Evolutionary conservation across 2,797 vertebrate genomes (phyloP), one percentile per base, ranked within the genome.

Genomic region (Cryptoblepharus egeriae): DNA sequence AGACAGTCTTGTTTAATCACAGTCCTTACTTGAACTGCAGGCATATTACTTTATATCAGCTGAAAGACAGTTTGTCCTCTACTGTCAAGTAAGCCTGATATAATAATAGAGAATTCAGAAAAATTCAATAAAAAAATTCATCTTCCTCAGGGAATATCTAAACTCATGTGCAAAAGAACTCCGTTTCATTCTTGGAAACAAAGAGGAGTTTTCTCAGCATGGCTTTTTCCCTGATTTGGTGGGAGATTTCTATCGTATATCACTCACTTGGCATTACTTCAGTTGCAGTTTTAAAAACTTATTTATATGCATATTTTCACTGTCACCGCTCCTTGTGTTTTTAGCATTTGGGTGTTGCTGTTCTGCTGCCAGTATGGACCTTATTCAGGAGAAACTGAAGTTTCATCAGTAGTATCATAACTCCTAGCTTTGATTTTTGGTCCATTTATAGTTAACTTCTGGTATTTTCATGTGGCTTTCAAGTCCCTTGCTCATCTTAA

Each of bases 11-110:
- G 75, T 85, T 94, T 78, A 84, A 85, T 90, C 87, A 91, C 77
- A 32, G 8, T 22, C 45, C 82, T 93, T 89, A 90, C 83, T 82
- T 85, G 85, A 90, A 88, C 88, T 84, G 81, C 84, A 93, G 78
- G 60, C 87, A 82, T 26, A 3, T 91, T 93, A 58, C 1, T 79
- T 93, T 91, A 85, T 7, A 90, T 72, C 68, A 75, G 75, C 55
- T 93, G 93, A 90, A 90, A 93, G 87, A 80, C 81, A 86, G 88
- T 92, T 94, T 89, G 90, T 92, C 92, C 94, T 93, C 89, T 90
- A 15, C 83, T 90, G 75, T 91, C 91, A 91, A 89, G 72, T 49
- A 88, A 90, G 85, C 84, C 67, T 88, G 85, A 88, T 5, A 0
- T 83, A 93, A 91, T 92, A 94, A 92, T 82, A 84, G 80, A 86